Percentiles rank a stretch among this genome's conserved stretches.
Evolutionary conservation across 2,113 vertebrate species (phyloP).

Genomic region (Rallus limicola): DNA sequence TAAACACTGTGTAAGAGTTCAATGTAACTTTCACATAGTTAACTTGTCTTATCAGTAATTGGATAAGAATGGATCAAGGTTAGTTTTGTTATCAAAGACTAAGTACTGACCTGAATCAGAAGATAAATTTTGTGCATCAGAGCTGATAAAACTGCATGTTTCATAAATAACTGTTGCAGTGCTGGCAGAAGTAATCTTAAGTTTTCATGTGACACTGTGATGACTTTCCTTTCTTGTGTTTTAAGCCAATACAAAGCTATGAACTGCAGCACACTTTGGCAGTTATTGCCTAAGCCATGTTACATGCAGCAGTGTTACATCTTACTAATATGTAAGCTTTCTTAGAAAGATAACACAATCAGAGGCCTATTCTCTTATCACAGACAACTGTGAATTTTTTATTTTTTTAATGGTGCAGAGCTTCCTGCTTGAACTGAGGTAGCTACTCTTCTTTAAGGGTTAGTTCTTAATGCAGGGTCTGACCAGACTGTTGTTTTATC

Average conservation of each 20-base stretch:
- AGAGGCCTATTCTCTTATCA: not conserved
- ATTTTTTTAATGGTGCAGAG: not conserved
- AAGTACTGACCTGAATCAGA: not conserved
- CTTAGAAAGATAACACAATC: not conserved
- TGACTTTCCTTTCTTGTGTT: not conserved
- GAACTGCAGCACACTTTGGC: not conserved
- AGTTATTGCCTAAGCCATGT: accelerated
- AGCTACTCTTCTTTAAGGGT: not conserved
- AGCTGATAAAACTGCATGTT: not conserved
- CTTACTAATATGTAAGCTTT: not conserved
- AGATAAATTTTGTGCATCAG: not conserved
- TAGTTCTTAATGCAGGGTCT: not conserved
- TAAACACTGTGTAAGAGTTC: not conserved
- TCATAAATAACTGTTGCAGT: not conserved
- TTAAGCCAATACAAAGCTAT: not conserved
- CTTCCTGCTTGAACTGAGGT: not conserved
- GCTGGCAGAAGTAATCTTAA: not conserved
- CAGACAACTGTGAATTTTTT: not conserved
- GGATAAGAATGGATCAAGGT: not conserved
- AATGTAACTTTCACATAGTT: not conserved
- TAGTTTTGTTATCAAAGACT: not conserved
- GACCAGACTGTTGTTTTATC: not conserved
- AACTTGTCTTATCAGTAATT: not conserved
- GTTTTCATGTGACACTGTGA: not conserved
- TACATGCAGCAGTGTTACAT: not conserved